Evolutionary conservation across 2,888 invertebrate species (phyloP).

Genomic region (Elysia crispata): DNA sequence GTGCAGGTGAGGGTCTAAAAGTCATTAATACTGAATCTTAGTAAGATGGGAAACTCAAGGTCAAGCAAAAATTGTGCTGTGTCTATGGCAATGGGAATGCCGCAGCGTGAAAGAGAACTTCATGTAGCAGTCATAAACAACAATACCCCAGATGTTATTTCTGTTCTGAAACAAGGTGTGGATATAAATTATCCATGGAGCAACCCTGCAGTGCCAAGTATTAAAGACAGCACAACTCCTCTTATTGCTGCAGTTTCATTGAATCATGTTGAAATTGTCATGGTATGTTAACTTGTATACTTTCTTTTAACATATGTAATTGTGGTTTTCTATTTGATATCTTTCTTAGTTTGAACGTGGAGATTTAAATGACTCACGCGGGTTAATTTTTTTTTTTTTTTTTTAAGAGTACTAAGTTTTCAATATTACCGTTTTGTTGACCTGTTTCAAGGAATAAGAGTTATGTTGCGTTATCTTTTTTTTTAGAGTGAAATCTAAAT

Average conservation of each 20-base stretch:
- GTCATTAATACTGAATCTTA: no score
- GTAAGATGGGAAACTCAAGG: slow-evolving; percentile 74
- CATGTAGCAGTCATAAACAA: slow-evolving; percentile 78
- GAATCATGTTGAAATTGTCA: slow-evolving; percentile 77
- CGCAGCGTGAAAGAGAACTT: slow-evolving; percentile 75
- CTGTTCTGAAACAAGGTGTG: slow-evolving; percentile 72
- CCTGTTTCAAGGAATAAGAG: no score
- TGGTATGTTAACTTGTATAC: slow-evolving; percentile 66
- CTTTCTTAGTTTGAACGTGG: no score
- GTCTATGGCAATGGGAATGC: slow-evolving; percentile 74
- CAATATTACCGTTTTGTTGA: no score
- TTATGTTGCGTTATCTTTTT: no score
- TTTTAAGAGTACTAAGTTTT: no score
- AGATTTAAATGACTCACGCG: no score
- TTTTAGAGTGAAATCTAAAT: no score
- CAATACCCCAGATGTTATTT: slow-evolving; percentile 72
- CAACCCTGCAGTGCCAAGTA: slow-evolving; percentile 77
- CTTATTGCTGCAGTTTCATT: slow-evolving; percentile 78
- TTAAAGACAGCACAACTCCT: slow-evolving; percentile 78
- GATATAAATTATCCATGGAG: slow-evolving; percentile 78
- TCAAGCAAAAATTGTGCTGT: slow-evolving; percentile 67
- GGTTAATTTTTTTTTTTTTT: no score
- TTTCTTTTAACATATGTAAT: no score
- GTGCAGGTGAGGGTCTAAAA: no score
- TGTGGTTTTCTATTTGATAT: no score